Conservation (phyloP, 2,113 vertebrate genomes). For the Melanerpes formicivorus region DNA sequence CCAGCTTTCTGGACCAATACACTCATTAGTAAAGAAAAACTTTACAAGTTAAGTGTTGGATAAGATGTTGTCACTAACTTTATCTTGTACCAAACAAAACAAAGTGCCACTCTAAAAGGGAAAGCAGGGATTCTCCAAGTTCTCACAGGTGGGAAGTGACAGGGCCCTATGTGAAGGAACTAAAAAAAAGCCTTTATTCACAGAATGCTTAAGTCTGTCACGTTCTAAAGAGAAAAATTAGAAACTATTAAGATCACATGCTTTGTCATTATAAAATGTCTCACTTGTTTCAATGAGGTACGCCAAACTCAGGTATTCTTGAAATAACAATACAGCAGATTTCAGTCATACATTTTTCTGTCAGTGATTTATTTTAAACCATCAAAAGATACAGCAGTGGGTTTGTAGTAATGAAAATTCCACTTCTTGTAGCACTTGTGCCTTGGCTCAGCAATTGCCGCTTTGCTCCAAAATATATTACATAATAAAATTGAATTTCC, state of each 20-base stretch:
- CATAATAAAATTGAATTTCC: constrained; percentile 73
- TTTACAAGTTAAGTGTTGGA: not conserved
- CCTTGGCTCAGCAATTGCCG: constrained; percentile 41
- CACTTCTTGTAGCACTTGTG: constrained; percentile 59
- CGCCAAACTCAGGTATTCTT: not conserved
- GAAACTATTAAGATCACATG: not conserved
- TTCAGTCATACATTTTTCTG: constrained; percentile 25
- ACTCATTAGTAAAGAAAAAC: not conserved
- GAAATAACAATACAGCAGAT: not conserved
- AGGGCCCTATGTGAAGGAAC: fast-evolving
- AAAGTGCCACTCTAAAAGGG: not conserved
- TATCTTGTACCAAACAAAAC: not conserved
- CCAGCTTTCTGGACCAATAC: not conserved
- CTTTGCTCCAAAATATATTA: constrained; percentile 60
- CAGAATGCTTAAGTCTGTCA: not conserved
- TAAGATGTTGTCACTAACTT: not conserved
- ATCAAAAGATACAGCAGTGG: constrained; percentile 44
- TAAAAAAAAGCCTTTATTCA: not conserved
- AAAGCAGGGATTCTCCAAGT: not conserved
- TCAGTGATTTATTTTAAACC: constrained; percentile 54
- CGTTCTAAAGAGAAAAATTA: not conserved
- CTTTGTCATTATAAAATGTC: not conserved
- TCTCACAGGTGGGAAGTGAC: not conserved
- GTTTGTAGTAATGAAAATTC: constrained; percentile 73
- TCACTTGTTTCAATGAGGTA: not conserved